Evolutionary conservation across 2,113 vertebrate species (phyloP), one percentile per base, ranked within the genome.

Genomic region (Oryzias curvinotus): DNA sequence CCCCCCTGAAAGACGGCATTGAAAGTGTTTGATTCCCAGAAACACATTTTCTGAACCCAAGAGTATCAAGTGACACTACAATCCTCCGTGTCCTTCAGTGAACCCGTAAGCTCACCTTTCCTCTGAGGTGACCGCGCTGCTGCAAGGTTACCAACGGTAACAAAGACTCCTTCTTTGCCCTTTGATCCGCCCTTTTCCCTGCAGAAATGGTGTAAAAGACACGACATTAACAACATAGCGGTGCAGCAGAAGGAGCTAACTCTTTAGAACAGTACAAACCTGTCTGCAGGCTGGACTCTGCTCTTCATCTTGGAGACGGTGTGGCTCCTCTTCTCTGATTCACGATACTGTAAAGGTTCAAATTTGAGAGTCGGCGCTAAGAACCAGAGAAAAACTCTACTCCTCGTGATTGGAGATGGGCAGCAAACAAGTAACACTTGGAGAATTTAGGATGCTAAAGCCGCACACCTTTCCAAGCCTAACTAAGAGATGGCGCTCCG

Each of bases 61-160:
- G 36, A 10, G 30, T 36, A 36, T 12, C 36, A 12, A 28, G 26
- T 61, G 28, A 61, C 5, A 28, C 12, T 4, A 30, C 3, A n/a
- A 16, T 4, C 15, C 16, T 17, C 14, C 28, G n/a, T n/a, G 5
- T 42, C 16, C 14, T 18, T 50, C 41, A 7, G 14, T 7, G 3
- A 42, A 14, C 7, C 46, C n/a, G 18, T n/a, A 16, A 49, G 21
- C 75, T 89, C 82, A 96, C 96, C 94, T 94, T 93, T 95, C 60
- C 75, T 83, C 67, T 83, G 91, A 57, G 90, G 70, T 7, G 88
- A 26, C 23, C 89, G 77, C n/a, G 50, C 21, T 14, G 90, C 57
- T 73, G 88, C 65, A 47, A 83, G 61, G 57, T 92, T 55, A 5
- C 94, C 94, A 1, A 95, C 96, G 21, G 88, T 56, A 41, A 90